A percentile compares a stretch with the other conserved stretches of the same genome.
Conservation (phyloP, 2,888 invertebrate genomes). For the Trichopria drosophilae region DNA sequence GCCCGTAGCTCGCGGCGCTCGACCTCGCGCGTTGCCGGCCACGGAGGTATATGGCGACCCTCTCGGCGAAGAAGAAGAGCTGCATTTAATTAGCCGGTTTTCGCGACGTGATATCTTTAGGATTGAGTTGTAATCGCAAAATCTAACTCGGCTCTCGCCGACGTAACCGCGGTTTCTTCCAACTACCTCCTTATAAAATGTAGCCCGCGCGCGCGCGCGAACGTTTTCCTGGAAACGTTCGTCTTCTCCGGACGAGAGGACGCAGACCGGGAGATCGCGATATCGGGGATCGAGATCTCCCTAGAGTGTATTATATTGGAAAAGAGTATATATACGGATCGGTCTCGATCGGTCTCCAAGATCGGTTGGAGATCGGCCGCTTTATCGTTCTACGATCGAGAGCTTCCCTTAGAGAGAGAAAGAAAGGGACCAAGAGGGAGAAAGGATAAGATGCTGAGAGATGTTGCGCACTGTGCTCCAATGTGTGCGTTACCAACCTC, state of each 20-base stretch:
- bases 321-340: conserved; percentile 30
- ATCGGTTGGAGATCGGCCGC: conserved; percentile 23
- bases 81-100: no score
- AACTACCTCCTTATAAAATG: conserved; percentile 27
- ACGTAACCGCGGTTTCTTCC: conserved; percentile 25
- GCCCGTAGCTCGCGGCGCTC: no score
- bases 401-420: conserved; percentile 13
- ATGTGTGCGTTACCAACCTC: no score
- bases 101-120: conserved; percentile 22
- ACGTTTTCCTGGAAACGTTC: conserved; percentile 34
- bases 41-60: no score
- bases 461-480: background rate
- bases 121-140: conserved; percentile 34
- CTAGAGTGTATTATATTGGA: conserved; percentile 22
- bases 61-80: no score
- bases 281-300: conserved; percentile 28
- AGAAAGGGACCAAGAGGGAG: conserved; percentile 1
- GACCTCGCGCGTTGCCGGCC: no score
- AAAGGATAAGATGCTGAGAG: background rate
- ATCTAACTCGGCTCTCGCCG: conserved; percentile 28
- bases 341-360: conserved; percentile 28
- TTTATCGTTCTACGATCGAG: conserved; percentile 29
- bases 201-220: conserved; percentile 9
- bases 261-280: conserved; percentile 21
- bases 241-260: conserved; percentile 19